Percentiles rank a stretch among this genome's conserved stretches.
Evolutionary conservation across 2,797 vertebrate genomes (phyloP).

Genomic region (Propithecus deckenii): DNA sequence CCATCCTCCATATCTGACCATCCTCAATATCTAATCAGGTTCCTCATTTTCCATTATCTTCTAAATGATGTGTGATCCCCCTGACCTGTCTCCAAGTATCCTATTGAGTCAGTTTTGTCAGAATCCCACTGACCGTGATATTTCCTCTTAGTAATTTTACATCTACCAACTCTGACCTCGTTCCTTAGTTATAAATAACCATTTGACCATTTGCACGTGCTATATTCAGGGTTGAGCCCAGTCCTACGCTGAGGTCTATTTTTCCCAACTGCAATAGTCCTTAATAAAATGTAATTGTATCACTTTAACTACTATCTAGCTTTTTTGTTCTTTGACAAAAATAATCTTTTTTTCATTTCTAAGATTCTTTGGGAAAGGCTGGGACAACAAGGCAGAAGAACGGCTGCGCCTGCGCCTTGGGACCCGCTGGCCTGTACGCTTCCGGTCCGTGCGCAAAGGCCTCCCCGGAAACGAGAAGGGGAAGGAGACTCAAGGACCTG

Average conservation of each 20-base stretch:
- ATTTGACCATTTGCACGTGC: background rate
- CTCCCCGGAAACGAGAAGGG: background rate
- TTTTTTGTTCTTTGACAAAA: no score
- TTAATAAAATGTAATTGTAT: no score
- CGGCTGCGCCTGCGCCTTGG: background rate
- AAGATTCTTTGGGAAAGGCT: background rate
- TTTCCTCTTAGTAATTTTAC: background rate
- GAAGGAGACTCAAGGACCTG: fast-evolving
- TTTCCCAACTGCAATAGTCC: no score
- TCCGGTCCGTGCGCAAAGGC: fast-evolving
- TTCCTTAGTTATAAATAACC: background rate
- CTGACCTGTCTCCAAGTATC: background rate
- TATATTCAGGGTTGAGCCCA: background rate
- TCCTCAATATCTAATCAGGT: no score
- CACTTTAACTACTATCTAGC: no score
- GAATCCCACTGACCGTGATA: background rate
- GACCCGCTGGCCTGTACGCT: fast-evolving
- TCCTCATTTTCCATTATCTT: background rate
- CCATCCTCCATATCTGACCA: background rate
- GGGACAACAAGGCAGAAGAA: background rate
- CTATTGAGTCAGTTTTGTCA: background rate
- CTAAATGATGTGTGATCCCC: background rate
- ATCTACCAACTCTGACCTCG: background rate
- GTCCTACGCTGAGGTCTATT: no score
- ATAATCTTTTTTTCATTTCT: no score